Conservation (phyloP, 1,140 invertebrate species). For the Drosophila sturtevanti region DNA sequence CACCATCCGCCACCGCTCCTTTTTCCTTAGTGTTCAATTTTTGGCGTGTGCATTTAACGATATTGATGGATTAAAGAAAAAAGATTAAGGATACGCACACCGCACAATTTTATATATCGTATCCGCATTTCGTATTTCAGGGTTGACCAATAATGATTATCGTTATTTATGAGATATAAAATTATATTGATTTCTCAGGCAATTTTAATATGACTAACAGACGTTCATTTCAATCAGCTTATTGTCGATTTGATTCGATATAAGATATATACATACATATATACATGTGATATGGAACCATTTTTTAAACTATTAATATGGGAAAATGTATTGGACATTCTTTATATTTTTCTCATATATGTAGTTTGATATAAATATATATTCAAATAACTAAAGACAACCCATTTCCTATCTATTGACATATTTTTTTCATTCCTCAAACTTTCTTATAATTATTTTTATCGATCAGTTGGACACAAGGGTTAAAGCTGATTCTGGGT, state of each 20-base stretch:
- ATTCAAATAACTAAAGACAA: too few species aligned
- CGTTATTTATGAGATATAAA: constrained; percentile 7
- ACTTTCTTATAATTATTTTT: too few species aligned
- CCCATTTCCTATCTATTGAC: too few species aligned
- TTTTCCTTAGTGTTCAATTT: not conserved
- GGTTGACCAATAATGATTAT: constrained; percentile 6
- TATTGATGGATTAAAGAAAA: constrained; percentile 59
- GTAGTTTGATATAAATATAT: too few species aligned
- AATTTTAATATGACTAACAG: not conserved
- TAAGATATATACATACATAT: too few species aligned
- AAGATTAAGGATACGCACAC: constrained; percentile 35
- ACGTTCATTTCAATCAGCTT: not conserved
- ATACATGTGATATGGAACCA: too few species aligned
- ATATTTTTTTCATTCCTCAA: too few species aligned
- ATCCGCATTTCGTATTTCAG: not conserved
- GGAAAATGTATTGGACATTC: too few species aligned
- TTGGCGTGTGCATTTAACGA: constrained; percentile 53
- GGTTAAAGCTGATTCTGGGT: constrained; percentile 18
- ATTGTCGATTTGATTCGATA: too few species aligned
- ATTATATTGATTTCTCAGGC: constrained; percentile 1
- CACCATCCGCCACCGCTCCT: constrained; percentile 14
- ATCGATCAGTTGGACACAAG: constrained; percentile 15
- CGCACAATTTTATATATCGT: not conserved
- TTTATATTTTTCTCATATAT: too few species aligned
- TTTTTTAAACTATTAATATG: too few species aligned